Evolutionary conservation across 2,113 vertebrate species (phyloP), one percentile per base, ranked within the genome.

Genomic region (Geothlypis trichas): DNA sequence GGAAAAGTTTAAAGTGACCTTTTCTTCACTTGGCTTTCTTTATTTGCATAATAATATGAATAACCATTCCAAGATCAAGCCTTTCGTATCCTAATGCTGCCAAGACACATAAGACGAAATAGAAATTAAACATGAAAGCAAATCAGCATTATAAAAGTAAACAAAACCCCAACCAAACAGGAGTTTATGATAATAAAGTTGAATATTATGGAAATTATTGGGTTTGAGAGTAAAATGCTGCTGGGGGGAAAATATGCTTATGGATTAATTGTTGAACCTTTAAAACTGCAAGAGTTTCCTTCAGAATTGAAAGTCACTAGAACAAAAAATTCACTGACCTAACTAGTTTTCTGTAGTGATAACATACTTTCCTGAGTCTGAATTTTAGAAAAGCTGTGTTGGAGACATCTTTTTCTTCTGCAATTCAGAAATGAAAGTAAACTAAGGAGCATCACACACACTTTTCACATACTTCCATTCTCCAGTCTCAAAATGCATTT

Each of bases 161-260:
- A 33, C 26, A 9, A 59, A 44, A 42, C 44, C 3, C 1, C 20
- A 35, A 52, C 62, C 4, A 73, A 68, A 23, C 5, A 24, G 47
- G 2, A 1, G 2, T 33, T 71, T 62, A 46, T 22, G 44, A 19
- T 19, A 58, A 58, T 12, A n/a, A 68, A 54, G 2, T 76, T 76
- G 7, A 58, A 14, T 61, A 13, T 61, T 13, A 46, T 24, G 2
- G 19, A 52, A 75, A 75, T 7, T 1, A 3, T 69, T 66, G 2
- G 1, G 18, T 89, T 91, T 61, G 12, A 21, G 4, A 41, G 3
- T 20, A 15, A 4, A 77, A 71, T 81, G 59, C 3, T 59, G 3
- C 27, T 68, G 11, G 11, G 15, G 6, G 4, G 0, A 13, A 59
- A 41, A 12, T 27, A 49, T 23, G 3, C 1, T 63, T 2, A 22